These are phyloP conservation scores for Caradrina clavipalpis DNA, from an alignment of 2,888 invertebrate species.

Conservation along the genomic window DNA sequence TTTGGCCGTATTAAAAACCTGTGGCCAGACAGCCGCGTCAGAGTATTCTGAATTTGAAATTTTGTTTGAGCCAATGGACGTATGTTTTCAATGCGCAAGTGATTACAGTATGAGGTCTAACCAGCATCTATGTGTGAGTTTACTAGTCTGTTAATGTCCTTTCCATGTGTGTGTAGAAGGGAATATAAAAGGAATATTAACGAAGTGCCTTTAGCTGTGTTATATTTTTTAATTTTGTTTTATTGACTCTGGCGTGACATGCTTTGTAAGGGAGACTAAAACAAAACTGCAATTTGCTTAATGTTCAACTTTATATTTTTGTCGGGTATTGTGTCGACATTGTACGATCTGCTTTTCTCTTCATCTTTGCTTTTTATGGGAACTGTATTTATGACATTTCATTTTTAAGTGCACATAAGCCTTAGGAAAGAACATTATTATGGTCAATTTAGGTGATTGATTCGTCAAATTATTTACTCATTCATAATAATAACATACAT, in stretches of 20 bases:
- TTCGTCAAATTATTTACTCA: neutral
- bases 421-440: neutral
- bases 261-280: slow-evolving; percentile 30
- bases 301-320: slow-evolving; percentile 20
- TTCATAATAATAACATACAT: no score
- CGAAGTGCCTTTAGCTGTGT: slow-evolving; percentile 30
- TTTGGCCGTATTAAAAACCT: slow-evolving; percentile 89
- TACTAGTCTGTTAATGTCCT: slow-evolving; percentile 21
- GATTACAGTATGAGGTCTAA: slow-evolving; percentile 62
- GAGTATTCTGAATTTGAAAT: slow-evolving; percentile 83
- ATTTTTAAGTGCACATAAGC: neutral
- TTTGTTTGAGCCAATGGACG: slow-evolving; percentile 79
- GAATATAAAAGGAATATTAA: slow-evolving; percentile 47
- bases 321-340: slow-evolving; percentile 1
- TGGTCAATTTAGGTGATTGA: no score
- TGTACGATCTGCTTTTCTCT: neutral
- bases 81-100: slow-evolving; percentile 74
- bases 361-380: neutral
- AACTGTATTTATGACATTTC: neutral
- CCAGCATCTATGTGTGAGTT: slow-evolving; percentile 25
- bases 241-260: slow-evolving; percentile 46
- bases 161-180: slow-evolving; percentile 22
- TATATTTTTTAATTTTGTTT: slow-evolving; percentile 58
- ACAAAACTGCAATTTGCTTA: slow-evolving; percentile 38
- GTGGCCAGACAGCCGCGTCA: slow-evolving; percentile 85